Conservation (phyloP, 2,113 vertebrate species). For the Hippopotamus amphibius region DNA sequence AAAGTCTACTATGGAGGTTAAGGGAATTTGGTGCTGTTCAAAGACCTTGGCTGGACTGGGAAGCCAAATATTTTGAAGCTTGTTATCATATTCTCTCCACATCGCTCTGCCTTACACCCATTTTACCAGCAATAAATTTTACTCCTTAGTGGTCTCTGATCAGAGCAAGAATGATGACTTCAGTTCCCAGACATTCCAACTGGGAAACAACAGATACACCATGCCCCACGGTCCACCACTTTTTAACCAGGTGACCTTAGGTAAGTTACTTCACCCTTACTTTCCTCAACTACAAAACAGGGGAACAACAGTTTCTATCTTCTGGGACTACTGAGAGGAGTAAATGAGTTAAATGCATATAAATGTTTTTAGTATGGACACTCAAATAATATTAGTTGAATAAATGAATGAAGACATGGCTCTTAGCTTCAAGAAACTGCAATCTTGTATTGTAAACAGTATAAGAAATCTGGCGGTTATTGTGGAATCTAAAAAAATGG, state of each 20-base stretch:
- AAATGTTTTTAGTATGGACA: not conserved
- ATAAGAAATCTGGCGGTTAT: not conserved
- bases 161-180: not conserved
- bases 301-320: not conserved
- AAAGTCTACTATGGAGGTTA: conserved; percentile 13
- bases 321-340: not conserved
- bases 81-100: not conserved
- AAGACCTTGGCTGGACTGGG: not conserved
- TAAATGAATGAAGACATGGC: not conserved
- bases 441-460: not conserved
- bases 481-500: not conserved
- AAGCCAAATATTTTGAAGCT: not conserved
- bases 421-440: not conserved
- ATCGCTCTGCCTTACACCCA: not conserved
- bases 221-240: not conserved
- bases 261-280: not conserved
- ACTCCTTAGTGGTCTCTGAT: not conserved
- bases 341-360: not conserved
- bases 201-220: not conserved
- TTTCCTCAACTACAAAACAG: not conserved
- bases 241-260: not conserved
- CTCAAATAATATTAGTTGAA: not conserved
- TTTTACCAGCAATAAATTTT: conserved; percentile 9
- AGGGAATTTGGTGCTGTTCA: not conserved
- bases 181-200: not conserved